These are phyloP conservation scores for Drosophila albomicans DNA, from an alignment of 1,140 invertebrate species.

Conservation along the genomic window DNA sequence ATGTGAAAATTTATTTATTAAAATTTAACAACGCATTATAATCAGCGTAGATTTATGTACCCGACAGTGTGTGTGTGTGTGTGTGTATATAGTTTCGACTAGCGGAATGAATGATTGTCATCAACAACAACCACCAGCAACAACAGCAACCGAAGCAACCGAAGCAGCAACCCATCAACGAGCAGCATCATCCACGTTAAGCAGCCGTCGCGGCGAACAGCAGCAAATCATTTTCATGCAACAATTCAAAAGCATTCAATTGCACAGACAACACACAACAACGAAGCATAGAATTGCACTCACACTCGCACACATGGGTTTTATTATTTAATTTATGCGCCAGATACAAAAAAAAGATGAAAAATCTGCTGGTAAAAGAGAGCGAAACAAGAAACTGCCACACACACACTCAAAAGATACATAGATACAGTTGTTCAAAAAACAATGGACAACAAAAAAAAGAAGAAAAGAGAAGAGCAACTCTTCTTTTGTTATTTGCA, in stretches of 20 bases:
- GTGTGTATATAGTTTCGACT: conserved; percentile 40
- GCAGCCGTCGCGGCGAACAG: conserved; percentile 36
- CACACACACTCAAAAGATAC: conserved; percentile 10
- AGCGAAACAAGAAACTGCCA: conserved; percentile 37
- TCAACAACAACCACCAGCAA: conserved; percentile 68
- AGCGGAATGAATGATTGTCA: conserved; percentile 59
- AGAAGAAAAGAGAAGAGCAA: neutral
- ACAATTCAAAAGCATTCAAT: conserved; percentile 58
- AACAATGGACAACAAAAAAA: conserved; percentile 37
- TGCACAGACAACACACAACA: conserved; percentile 64
- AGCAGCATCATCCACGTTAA: conserved; percentile 42
- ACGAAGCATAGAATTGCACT: conserved; percentile 44
- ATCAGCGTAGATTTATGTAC: conserved; percentile 72
- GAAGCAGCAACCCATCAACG: conserved; percentile 46
- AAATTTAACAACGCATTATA: conserved; percentile 83
- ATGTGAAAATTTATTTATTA: conserved; percentile 84
- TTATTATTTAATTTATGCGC: conserved; percentile 84
- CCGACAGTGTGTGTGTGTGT: conserved; percentile 6
- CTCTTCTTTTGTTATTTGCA: conserved; percentile 25
- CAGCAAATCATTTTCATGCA: conserved; percentile 68
- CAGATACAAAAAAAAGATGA: conserved; percentile 52
- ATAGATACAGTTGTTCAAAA: conserved; percentile 43
- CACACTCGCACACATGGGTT: conserved; percentile 49
- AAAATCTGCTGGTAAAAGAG: conserved; percentile 62
- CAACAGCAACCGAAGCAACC: conserved; percentile 27